These are phyloP conservation scores for Caenorhabditis brenneri DNA, from an alignment of 1,140 invertebrate species.

Conservation along the genomic window DNA sequence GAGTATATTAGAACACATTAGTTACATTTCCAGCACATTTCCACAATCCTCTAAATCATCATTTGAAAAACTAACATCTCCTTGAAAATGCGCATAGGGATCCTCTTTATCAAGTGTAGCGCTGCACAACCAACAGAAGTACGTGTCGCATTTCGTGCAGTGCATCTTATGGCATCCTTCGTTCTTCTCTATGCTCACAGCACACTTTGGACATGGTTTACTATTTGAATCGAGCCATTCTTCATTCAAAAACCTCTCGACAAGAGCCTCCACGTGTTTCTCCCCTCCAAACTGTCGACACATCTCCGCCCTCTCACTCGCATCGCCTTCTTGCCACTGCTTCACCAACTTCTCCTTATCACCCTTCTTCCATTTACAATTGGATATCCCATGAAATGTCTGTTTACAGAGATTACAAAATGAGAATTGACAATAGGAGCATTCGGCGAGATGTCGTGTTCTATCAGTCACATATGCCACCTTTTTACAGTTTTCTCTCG, in stretches of 20 bases:
- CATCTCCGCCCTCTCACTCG: not conserved
- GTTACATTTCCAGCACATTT: too few species aligned
- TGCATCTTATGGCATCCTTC: constrained; percentile 25
- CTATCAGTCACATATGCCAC: constrained; percentile 17
- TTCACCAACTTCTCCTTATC: not conserved
- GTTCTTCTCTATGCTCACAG: constrained; percentile 14
- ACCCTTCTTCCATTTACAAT: constrained; percentile 22
- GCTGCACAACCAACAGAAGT: constrained; percentile 15
- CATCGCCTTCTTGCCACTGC: constrained; percentile 4
- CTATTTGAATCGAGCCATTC: constrained; percentile 2
- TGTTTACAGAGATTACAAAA: constrained; percentile 26
- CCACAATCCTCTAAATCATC: too few species aligned
- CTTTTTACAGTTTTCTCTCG: constrained; percentile 16
- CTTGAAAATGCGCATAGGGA: constrained; percentile 15
- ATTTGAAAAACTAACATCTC: not conserved
- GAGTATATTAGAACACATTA: too few species aligned
- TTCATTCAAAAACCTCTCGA: not conserved
- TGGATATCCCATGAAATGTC: not conserved
- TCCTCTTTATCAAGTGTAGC: not conserved
- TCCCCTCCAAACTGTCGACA: constrained; percentile 24
- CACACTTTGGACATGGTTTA: constrained; percentile 24
- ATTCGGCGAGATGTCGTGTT: not conserved
- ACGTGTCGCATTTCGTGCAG: constrained; percentile 24
- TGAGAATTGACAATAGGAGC: constrained; percentile 5
- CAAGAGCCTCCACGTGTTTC: not conserved